These are phyloP conservation scores for Microdon myrmicae DNA, from an alignment of 2,888 invertebrate species.

Conservation along the genomic window DNA sequence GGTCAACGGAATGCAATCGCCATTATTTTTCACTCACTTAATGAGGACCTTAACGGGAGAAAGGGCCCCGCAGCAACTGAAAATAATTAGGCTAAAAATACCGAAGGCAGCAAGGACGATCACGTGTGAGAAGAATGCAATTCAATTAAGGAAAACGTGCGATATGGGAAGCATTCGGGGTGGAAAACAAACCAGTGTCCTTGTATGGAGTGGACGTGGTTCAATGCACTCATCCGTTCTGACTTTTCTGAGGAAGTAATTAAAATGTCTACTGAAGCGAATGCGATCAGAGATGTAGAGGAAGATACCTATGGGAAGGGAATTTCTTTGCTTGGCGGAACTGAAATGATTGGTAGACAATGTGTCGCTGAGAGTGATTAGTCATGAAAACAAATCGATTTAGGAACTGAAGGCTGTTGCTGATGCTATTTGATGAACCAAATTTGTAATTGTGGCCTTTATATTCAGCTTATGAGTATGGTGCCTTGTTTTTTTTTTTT, in stretches of 20 bases:
- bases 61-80: constrained; percentile 28
- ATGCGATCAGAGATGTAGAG: constrained; percentile 11
- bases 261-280: constrained; percentile 29
- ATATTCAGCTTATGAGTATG: no score
- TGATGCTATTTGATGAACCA: no score
- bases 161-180: constrained; percentile 45
- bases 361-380: no score
- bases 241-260: constrained; percentile 48
- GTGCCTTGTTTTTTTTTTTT: no score
- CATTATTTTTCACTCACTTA: constrained; percentile 49
- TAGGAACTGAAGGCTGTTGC: no score
- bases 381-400: no score
- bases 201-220: constrained; percentile 28
- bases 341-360: no score
- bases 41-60: constrained; percentile 52
- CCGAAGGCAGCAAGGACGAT: constrained; percentile 44
- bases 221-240: constrained; percentile 25
- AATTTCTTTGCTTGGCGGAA: no score
- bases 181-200: constrained; percentile 29
- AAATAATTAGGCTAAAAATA: constrained; percentile 48
- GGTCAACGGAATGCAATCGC: constrained; percentile 43
- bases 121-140: constrained; percentile 51
- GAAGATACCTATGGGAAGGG: no score
- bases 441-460: no score
- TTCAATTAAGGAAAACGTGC: constrained; percentile 50